Evolutionary conservation across 2,113 vertebrate species (phyloP).

Genomic region (Mobula hypostoma): DNA sequence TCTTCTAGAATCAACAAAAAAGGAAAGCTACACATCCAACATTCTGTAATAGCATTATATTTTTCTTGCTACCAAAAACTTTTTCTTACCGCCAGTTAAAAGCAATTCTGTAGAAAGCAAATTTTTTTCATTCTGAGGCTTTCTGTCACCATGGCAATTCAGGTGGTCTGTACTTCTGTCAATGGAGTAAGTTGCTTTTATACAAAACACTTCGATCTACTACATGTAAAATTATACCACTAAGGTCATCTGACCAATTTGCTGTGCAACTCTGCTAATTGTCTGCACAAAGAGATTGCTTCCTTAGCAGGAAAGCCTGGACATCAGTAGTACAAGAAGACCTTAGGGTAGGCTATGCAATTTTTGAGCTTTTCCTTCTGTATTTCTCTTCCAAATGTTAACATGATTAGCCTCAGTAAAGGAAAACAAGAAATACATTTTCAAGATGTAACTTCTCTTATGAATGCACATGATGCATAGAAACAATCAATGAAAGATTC

Average conservation of each 20-base stretch:
- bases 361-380: slow-evolving; percentile 37
- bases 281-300: slow-evolving; percentile 40
- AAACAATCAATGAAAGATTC: background rate
- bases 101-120: background rate
- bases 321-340: slow-evolving; percentile 39
- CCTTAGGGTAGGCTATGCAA: slow-evolving; percentile 42
- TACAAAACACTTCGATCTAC: background rate
- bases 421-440: background rate
- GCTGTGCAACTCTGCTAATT: slow-evolving; percentile 40
- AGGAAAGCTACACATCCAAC: background rate
- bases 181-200: background rate
- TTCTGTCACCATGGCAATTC: background rate
- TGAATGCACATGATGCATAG: background rate
- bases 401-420: background rate
- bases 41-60: background rate
- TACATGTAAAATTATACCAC: background rate
- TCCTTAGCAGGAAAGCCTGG: slow-evolving; percentile 38
- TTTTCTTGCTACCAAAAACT: background rate
- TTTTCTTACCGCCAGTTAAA: background rate
- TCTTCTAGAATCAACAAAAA: background rate
- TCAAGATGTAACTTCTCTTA: background rate
- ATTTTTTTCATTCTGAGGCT: background rate
- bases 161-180: background rate
- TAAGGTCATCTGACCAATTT: slow-evolving; percentile 18
- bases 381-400: background rate